Percentiles rank a stretch among this genome's conserved stretches.
Conservation (phyloP, 1,140 invertebrate species). For the Drosophila subobscura region DNA sequence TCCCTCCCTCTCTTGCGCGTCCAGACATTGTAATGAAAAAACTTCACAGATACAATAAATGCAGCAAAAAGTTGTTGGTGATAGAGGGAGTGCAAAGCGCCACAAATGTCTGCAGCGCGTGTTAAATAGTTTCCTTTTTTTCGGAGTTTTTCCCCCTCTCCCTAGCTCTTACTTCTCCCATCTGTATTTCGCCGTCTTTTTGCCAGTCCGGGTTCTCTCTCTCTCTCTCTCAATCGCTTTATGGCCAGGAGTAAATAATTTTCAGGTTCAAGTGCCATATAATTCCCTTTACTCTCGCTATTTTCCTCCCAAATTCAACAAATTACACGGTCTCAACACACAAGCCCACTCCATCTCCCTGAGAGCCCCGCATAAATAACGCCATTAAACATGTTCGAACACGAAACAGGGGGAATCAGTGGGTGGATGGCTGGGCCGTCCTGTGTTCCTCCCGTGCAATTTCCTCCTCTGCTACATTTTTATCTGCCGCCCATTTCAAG, state of each 20-base stretch:
- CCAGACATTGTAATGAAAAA: slow-evolving; percentile 74
- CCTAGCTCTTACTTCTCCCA: neutral
- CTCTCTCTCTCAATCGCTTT: slow-evolving; percentile 6
- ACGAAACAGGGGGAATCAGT: slow-evolving; percentile 36
- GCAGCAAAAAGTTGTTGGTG: slow-evolving; percentile 25
- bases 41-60: slow-evolving; percentile 52
- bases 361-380: slow-evolving; percentile 73
- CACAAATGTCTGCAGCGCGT: slow-evolving; percentile 65
- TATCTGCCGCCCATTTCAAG: slow-evolving; percentile 71
- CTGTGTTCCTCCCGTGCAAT: slow-evolving; percentile 17
- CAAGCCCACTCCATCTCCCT: slow-evolving; percentile 18
- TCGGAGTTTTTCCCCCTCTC: slow-evolving; percentile 9
- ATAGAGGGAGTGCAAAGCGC: slow-evolving; percentile 1
- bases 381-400: slow-evolving; percentile 78
- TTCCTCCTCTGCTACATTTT: slow-evolving; percentile 49
- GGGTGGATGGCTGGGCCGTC: slow-evolving; percentile 16
- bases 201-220: no score
- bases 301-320: slow-evolving; percentile 40
- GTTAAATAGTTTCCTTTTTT: slow-evolving; percentile 80
- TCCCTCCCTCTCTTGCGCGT: neutral
- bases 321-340: slow-evolving; percentile 63
- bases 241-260: slow-evolving; percentile 71
- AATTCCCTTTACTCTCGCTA: slow-evolving; percentile 45
- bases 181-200: neutral
- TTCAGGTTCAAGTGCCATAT: slow-evolving; percentile 79